Evolutionary conservation across 2,888 invertebrate species (phyloP).

Genomic region (Drosophila mayaguana): DNA sequence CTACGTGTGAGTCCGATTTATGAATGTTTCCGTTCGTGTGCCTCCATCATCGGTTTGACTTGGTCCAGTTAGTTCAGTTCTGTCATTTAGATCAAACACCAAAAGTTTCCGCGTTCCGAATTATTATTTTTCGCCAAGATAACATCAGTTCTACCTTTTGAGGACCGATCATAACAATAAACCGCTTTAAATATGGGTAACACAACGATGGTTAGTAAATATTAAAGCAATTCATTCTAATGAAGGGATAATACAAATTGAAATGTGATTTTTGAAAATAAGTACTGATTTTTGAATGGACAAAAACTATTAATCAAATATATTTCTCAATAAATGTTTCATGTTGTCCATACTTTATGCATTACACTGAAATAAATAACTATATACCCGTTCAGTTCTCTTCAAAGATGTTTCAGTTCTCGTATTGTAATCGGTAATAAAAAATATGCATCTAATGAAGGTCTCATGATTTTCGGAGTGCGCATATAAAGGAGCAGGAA

Average conservation of each 20-base stretch:
- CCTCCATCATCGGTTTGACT: constrained; percentile 71
- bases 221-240: neutral
- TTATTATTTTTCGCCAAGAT: constrained; percentile 26
- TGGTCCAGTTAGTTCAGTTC: constrained; percentile 83
- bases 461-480: neutral
- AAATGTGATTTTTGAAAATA: neutral
- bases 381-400: neutral
- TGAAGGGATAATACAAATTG: neutral
- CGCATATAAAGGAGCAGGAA: no score
- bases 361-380: no score
- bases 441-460: neutral
- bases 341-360: no score
- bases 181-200: constrained; percentile 60
- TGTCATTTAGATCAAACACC: constrained; percentile 79
- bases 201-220: constrained; percentile 68
- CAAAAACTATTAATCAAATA: neutral
- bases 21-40: constrained; percentile 69
- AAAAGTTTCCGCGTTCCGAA: constrained; percentile 56
- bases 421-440: neutral
- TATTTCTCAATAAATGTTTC: no score
- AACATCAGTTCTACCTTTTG: constrained; percentile 3
- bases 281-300: neutral
- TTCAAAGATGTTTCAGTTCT: neutral
- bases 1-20: constrained; percentile 52
- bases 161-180: neutral